Conservation (phyloP, 2,888 invertebrate species). For the Mongoloraphidia duomilia region DNA sequence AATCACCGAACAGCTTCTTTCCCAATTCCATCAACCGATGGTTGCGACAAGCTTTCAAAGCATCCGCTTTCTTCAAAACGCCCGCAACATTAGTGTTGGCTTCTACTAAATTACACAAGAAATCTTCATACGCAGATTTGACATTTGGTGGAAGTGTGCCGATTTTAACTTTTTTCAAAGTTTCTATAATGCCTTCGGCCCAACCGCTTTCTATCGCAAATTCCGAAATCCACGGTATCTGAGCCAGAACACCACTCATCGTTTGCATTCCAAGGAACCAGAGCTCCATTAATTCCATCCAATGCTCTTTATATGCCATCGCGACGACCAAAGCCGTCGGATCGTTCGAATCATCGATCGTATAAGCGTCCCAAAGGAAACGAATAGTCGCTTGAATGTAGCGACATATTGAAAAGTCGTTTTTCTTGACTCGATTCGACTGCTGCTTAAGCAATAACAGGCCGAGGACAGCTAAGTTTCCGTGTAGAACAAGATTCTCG, state of each 20-base stretch:
- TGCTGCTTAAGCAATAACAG: conserved; percentile 71
- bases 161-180: conserved; percentile 67
- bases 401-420: conserved; percentile 77
- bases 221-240: conserved; percentile 79
- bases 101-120: conserved; percentile 70
- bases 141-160: conserved; percentile 71
- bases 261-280: conserved; percentile 94
- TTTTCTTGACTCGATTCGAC: conserved; percentile 68
- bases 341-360: conserved; percentile 75
- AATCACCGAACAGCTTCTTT: conserved; percentile 77
- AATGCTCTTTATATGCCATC: conserved; percentile 71
- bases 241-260: conserved; percentile 64
- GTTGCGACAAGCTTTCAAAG: conserved; percentile 68
- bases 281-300: conserved; percentile 80
- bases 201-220: conserved; percentile 89
- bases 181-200: conserved; percentile 75
- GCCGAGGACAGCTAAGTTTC: conserved; percentile 72
- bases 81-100: conserved; percentile 59
- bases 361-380: conserved; percentile 87
- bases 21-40: conserved; percentile 82
- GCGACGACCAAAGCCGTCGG: conserved; percentile 69
- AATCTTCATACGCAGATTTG: conserved; percentile 82
- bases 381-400: conserved; percentile 81
- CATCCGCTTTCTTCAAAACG: conserved; percentile 69
- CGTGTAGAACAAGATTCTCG: conserved; percentile 73